Base-by-base conservation (phyloP, 1,140 invertebrate species). In the Ips nitidus region DNA sequence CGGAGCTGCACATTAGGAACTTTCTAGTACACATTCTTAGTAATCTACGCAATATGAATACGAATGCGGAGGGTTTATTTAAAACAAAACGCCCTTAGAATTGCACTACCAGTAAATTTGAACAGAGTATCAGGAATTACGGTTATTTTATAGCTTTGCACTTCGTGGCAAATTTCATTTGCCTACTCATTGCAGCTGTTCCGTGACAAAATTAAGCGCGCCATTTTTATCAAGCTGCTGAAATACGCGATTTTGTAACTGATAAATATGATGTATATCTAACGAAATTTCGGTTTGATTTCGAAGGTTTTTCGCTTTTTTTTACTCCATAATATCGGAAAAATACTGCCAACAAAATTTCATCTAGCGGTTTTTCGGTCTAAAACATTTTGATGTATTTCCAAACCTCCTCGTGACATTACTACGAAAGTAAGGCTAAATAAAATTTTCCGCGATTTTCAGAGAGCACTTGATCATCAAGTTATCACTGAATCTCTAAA, bases 31-130 rank as follows among this genome's bases (percentile, higher is more conserved):
- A 80, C 73, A 80, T 79, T 78, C 77, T 73, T 79, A 78, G 78
- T 80, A 80, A 78, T 80, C 79, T 74, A 80, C 79, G 76, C 79
- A 80, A 76, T 80, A 77, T 79, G 79, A 80, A 80, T 80, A 77
- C 78, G 75, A 78, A 78, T 80, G 70, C 66, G 61, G 73, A 59
- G 73, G 71, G 73, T 77, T 78, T 78, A 77, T 79, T 75, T 76
- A 78, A 77, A 75, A 70, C 68, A 74, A 72, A 77, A 75, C 74
- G 71, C 75, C 73, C 73, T 74, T 65, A 71, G 75, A 78, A 76
- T 75, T 76, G 75, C 76, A 74, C 68, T 71, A 69, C 67, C 64
- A 72, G 74, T 79, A 77, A 78, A 78, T 78, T 75, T 75, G 67
- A 73, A 70, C 70, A 75, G 74, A 73, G 71, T 76, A 77, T 78